Evolutionary conservation across 2,888 invertebrate genomes (phyloP), one percentile per base, ranked within the genome.

Genomic region (Leptogaster cylindrica): DNA sequence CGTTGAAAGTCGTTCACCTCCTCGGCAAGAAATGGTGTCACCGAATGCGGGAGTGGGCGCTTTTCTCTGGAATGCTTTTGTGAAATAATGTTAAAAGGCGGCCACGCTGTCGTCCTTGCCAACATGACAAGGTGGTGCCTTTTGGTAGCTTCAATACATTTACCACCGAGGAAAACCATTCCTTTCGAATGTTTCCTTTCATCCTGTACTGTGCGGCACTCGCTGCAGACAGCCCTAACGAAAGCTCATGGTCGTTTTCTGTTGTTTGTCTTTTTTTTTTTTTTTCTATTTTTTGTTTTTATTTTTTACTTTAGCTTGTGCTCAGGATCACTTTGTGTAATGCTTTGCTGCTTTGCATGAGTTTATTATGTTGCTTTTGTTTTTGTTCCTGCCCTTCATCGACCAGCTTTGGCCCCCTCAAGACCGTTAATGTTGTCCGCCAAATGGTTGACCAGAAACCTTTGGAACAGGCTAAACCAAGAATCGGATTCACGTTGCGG

Each of bases 1-100:
- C n/a, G n/a, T n/a, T 6, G 41, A 46, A 46, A 46, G 46, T 46
- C 18, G 18, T 46, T 46, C 46, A 46, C 46, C 46, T 46, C 46
- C 16, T 7, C 46, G 16, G 18, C 5, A 12, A 46, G n/a, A 46
- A 46, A 46, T 46, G 6, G 16, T 46, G 46, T 46, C 46, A 46
- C 46, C 20, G 8, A 14, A 10, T 36, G 6, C n/a, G 46, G 46
- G 16, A 8, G 46, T 16, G 46, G 41, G 12, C n/a, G n/a, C n/a
- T n/a, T n/a, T n/a, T n/a, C n/a, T n/a, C n/a, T n/a, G n/a, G n/a
- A n/a, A n/a, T n/a, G n/a, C n/a, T n/a, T n/a, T n/a, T n/a, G n/a
- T 14, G 7, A 12, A 12, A 41, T 6, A 41, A 14, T 41, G 14
- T n/a, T 41, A n/a, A 41, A 41, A 41, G n/a, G 41, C 41, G 12